Evolutionary conservation across 2,888 invertebrate genomes (phyloP).

Genomic region (Thereva unica): DNA sequence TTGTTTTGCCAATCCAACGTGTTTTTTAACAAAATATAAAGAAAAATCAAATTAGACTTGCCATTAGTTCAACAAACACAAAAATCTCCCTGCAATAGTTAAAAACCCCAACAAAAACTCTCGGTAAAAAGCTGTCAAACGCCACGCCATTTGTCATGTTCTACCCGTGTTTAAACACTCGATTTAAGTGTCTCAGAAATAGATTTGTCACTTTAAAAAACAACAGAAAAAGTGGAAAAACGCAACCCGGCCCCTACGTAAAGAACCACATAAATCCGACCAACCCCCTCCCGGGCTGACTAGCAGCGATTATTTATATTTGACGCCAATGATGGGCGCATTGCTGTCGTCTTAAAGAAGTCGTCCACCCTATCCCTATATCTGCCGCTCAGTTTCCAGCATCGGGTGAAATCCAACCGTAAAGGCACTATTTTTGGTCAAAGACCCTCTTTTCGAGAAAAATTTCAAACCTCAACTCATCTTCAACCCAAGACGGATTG

Average conservation of each 20-base stretch:
- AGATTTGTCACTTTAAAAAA: slow-evolving; percentile 25
- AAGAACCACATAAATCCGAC: background rate
- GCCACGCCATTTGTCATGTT: slow-evolving; percentile 31
- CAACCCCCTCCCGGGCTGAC: slow-evolving; percentile 17
- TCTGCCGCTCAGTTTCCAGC: background rate
- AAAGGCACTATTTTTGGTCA: slow-evolving; percentile 4
- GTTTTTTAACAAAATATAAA: background rate
- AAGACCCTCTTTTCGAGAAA: background rate
- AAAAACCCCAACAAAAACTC: slow-evolving; percentile 14
- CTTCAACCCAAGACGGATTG: background rate
- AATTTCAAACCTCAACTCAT: slow-evolving; percentile 3
- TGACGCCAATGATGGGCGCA: slow-evolving; percentile 29
- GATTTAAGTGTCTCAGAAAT: slow-evolving; percentile 33
- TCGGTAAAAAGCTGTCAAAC: slow-evolving; percentile 21
- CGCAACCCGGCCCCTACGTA: background rate
- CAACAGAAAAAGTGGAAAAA: slow-evolving; percentile 19
- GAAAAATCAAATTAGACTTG: slow-evolving; percentile 22
- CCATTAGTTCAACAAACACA: slow-evolving; percentile 29
- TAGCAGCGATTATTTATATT: slow-evolving; percentile 27
- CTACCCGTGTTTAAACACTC: slow-evolving; percentile 13
- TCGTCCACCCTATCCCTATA: too few relatives aligned
- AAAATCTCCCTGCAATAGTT: slow-evolving; percentile 8
- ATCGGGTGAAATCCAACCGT: background rate
- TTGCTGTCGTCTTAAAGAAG: slow-evolving; percentile 12
- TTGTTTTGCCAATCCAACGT: too few relatives aligned